A percentile compares a stretch with the other conserved stretches of the same genome.
Conservation (phyloP, 2,113 vertebrate genomes). For the Indri indri region DNA sequence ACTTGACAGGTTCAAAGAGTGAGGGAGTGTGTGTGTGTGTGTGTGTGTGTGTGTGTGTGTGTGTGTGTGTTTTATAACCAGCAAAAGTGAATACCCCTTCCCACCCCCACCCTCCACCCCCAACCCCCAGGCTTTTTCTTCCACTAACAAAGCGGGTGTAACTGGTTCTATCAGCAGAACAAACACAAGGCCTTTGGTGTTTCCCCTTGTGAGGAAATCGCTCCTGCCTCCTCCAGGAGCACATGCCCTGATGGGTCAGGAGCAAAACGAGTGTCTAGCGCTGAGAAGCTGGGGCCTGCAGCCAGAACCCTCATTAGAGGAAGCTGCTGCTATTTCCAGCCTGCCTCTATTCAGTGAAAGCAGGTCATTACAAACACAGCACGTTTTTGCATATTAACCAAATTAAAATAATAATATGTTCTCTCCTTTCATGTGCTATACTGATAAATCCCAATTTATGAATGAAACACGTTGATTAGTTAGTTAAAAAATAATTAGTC, state of each 20-base stretch:
- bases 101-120: too few species aligned
- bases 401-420: constrained; percentile 87
- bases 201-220: constrained; percentile 83
- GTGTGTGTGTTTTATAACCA: neutral
- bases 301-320: constrained; percentile 93
- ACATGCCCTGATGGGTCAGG: constrained; percentile 85
- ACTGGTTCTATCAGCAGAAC: constrained; percentile 71
- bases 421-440: constrained; percentile 83
- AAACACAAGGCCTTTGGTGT: constrained; percentile 80
- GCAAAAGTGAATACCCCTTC: neutral
- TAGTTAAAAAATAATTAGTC: constrained; percentile 87
- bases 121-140: constrained; percentile 36
- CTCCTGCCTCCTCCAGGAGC: constrained; percentile 84
- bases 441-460: constrained; percentile 87
- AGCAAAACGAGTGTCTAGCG: constrained; percentile 83
- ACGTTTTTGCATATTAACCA: constrained; percentile 84
- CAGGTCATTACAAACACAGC: constrained; percentile 86
- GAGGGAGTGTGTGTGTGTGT: neutral
- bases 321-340: constrained; percentile 92
- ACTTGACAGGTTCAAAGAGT: neutral
- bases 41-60: too few species aligned
- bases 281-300: constrained; percentile 86
- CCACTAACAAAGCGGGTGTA: constrained; percentile 70
- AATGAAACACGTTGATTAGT: constrained; percentile 88
- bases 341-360: constrained; percentile 88